Evolutionary conservation across 2,888 invertebrate genomes (phyloP), one percentile per base, ranked within the genome.

Genomic region (Plemyria rubiginata): DNA sequence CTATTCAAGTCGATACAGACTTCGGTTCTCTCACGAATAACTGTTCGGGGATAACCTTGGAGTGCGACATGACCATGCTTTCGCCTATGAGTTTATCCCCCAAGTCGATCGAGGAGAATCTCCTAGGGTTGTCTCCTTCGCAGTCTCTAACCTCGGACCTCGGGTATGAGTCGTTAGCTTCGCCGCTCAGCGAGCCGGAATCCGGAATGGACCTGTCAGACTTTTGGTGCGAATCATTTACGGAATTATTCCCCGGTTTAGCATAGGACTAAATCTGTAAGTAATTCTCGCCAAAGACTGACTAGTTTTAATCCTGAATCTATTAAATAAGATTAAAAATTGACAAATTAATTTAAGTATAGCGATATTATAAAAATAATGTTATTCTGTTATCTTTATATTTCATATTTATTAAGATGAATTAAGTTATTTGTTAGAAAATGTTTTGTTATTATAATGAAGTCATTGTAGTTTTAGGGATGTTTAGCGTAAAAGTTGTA

Each of bases 161-260:
- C 7, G 93, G 93, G 16, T 93, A 93, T 45, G 93, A 93, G 76
- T 93, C 93, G 32, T 73, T 93, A 48, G 84, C 88, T 0, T 93
- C 93, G 38, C 93, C 93, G 0, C 81, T 92, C 62, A 93, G 93
- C 75, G 93, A 93, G 70, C 77, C 85, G 0, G 91, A 88, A 60
- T 86, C 88, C 16, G n/a, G n/a, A n/a, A 88, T 92, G 85, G 87
- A 90, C 78, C 80, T 93, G 67, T 89, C 95, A 78, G 95, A 96
- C 79, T 92, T 95, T 76, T 96, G 96, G 96, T 95, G 96, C 78
- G 95, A 95, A 78, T 95, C 95, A 73, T 95, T 96, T 75, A 95
- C 96, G 66, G 96, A 96, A 86, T 87, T 97, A 72, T 97, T 97
- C 86, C 96, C 97, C 41, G 94, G 94, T 66, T 88, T 97, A 77